These are phyloP conservation scores for Clarias pachynema DNA, from an alignment of 2,797 vertebrate species.

Conservation along the genomic window DNA sequence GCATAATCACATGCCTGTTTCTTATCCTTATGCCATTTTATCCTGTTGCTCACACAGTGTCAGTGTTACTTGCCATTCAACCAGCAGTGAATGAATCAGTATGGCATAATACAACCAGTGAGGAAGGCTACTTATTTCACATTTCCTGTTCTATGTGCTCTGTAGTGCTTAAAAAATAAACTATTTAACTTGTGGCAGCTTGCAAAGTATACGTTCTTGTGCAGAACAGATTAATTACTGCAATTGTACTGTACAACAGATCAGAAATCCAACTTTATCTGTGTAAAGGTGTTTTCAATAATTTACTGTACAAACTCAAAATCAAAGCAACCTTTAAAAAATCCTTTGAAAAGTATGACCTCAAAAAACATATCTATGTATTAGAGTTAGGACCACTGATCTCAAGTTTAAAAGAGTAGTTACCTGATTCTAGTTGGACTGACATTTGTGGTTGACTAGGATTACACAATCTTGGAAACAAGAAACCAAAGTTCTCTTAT, in stretches of 20 bases:
- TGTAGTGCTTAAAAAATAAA: not conserved
- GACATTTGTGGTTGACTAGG: not conserved
- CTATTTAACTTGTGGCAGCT: not conserved
- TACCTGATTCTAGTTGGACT: no score
- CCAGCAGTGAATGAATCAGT: not conserved
- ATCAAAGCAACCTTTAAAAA: not conserved
- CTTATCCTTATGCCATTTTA: not conserved
- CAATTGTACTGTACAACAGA: no score
- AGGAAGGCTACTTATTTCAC: not conserved
- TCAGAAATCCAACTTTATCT: not conserved
- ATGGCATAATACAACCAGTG: not conserved
- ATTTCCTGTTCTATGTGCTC: not conserved
- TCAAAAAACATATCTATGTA: not conserved
- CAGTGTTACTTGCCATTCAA: not conserved
- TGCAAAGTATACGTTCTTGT: not conserved
- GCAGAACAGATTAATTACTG: not conserved
- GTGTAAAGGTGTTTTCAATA: not conserved
- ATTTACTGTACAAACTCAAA: not conserved
- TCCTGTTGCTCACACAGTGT: not conserved
- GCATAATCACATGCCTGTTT: constrained; percentile 4
- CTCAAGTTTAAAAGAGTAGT: not conserved
- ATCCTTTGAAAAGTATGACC: not conserved
- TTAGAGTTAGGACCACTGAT: not conserved
- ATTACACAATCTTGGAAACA: not conserved
- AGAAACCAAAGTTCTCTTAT: not conserved